Evolutionary conservation across 2,888 invertebrate genomes (phyloP).

Genomic region (Xestobium rufovillosum): DNA sequence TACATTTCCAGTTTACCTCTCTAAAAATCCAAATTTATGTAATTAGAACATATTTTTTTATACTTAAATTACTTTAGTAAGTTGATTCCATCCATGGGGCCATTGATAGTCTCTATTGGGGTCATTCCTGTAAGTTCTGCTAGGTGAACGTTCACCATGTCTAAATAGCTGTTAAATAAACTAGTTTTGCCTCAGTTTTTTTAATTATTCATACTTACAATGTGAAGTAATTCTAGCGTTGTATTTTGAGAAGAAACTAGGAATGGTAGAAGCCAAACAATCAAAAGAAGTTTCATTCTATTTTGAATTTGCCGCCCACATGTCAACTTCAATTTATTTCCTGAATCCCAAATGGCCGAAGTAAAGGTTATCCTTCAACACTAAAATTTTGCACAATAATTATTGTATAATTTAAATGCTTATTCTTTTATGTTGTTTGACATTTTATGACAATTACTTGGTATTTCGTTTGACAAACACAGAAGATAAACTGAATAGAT

Average conservation of each 20-base stretch:
- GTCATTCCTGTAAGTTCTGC: slow-evolving; percentile 69
- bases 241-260: too few relatives aligned
- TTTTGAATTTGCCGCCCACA: too few relatives aligned
- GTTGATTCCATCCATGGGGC: slow-evolving; percentile 74
- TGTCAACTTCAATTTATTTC: too few relatives aligned
- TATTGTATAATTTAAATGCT: too few relatives aligned
- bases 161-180: slow-evolving; percentile 59
- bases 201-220: slow-evolving; percentile 6
- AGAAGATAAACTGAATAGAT: too few relatives aligned
- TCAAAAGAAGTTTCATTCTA: background rate
- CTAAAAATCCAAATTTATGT: slow-evolving; percentile 43
- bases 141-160: slow-evolving; percentile 78
- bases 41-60: slow-evolving; percentile 8
- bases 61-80: slow-evolving; percentile 62
- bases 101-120: slow-evolving; percentile 68
- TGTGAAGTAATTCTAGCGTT: too few relatives aligned
- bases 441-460: too few relatives aligned
- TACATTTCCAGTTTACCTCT: slow-evolving; percentile 68
- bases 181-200: background rate
- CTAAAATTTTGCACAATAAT: too few relatives aligned
- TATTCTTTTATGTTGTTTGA: too few relatives aligned
- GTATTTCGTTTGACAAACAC: too few relatives aligned
- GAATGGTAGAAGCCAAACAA: background rate
- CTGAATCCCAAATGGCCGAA: too few relatives aligned
- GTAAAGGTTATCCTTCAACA: too few relatives aligned